Evolutionary conservation across 2,888 invertebrate genomes (phyloP), one percentile per base, ranked within the genome.

Genomic region (Nymphalis polychloros): DNA sequence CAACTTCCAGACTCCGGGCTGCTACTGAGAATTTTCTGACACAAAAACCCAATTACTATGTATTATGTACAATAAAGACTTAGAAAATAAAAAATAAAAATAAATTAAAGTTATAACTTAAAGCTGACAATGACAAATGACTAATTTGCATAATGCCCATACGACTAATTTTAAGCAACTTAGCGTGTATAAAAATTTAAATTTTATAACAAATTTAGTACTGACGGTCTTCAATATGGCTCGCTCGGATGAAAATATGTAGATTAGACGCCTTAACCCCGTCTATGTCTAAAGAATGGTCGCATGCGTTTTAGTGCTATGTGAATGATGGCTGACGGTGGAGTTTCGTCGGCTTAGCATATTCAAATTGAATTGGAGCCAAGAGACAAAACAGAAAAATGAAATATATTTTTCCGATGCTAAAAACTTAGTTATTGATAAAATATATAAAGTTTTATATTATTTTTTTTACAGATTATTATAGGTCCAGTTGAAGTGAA

Each of bases 301-400:
- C 71, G 69, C 64, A 69, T 72, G 71, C 71, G 67, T 72, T 72
- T 69, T 67, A 72, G 64, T 66, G 67, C 63, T 62, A 53, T 64
- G 62, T 67, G 64, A 69, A 69, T 64, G 68, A 68, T 64, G 53
- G 64, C 62, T 64, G 68, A 68, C 62, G 59, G 67, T n/a, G 3
- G 55, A 50, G 64, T 67, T 68, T 60, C 48, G 70, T 62, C 48
- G 57, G 53, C 48, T 70, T 64, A 64, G 70, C 70, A 70, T 68
- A 70, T 70, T 70, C 70, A 70, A 70, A 70, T 70, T 59, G 52
- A 23, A 64, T 61, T 61, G 63, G 59, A 60, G 53, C 55, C 55
- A 53, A n/a, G 48, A 62, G 67, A 67, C 61, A 61, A 62, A 57
- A 67, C 61, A 67, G 61, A 53, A 57, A 57, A 57, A 57, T 57